A percentile compares a stretch with the other conserved stretches of the same genome.
These are phyloP conservation scores for Martes martes DNA, from an alignment of 2,113 vertebrate genomes.

Conservation along the genomic window DNA sequence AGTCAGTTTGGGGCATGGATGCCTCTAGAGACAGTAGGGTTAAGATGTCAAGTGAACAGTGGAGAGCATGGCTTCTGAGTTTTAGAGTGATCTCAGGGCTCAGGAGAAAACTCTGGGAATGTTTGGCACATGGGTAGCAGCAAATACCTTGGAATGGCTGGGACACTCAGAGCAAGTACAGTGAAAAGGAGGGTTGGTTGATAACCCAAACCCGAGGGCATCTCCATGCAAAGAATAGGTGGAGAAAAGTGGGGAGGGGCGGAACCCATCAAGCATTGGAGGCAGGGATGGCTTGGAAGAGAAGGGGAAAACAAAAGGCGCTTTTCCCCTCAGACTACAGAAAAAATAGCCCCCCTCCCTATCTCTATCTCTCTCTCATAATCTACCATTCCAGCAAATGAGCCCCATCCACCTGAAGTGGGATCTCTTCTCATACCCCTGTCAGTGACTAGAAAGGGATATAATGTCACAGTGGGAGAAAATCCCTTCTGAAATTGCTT, in stretches of 20 bases:
- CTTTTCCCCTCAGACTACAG: neutral
- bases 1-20: neutral
- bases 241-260: neutral
- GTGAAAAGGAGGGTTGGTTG: neutral
- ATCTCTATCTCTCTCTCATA: neutral
- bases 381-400: neutral
- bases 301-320: neutral
- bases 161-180: neutral
- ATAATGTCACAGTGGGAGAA: neutral
- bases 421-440: neutral
- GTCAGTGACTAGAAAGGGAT: neutral
- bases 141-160: neutral
- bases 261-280: neutral
- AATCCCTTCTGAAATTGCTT: neutral
- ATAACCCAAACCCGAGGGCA: neutral
- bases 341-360: neutral
- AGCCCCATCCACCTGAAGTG: neutral
- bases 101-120: neutral
- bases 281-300: neutral
- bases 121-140: no score
- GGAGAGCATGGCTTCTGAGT: neutral
- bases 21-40: accelerated
- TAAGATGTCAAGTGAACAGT: neutral
- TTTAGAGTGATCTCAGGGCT: neutral
- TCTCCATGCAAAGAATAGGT: neutral